These are phyloP conservation scores for Champsocephalus esox DNA, from an alignment of 2,797 vertebrate species.

Conservation along the genomic window DNA sequence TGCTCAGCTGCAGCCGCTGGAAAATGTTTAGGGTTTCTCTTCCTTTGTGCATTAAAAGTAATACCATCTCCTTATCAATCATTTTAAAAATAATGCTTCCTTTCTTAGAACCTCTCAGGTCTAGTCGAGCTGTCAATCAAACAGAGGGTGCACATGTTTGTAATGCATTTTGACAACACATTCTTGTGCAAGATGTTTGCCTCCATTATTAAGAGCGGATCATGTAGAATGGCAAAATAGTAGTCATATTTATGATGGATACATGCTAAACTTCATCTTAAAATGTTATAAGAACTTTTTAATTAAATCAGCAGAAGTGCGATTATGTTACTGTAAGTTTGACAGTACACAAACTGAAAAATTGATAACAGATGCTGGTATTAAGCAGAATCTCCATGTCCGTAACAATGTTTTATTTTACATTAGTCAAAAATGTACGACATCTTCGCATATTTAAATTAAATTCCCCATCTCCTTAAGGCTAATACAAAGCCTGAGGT, in stretches of 20 bases:
- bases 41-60: constrained; percentile 48
- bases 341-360: constrained; percentile 11
- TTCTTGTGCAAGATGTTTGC: constrained; percentile 27
- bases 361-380: constrained; percentile 20
- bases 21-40: constrained; percentile 35
- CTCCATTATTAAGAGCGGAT: constrained; percentile 22
- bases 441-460: constrained; percentile 52
- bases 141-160: constrained; percentile 11
- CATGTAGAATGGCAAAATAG: constrained; percentile 18
- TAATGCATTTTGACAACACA: constrained; percentile 35
- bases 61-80: constrained; percentile 60
- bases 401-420: constrained; percentile 43
- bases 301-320: constrained; percentile 23
- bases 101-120: constrained; percentile 45
- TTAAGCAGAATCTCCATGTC: constrained; percentile 5
- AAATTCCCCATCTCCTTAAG: constrained; percentile 50
- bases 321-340: background rate
- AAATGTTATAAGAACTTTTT: background rate
- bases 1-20: constrained; percentile 35
- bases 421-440: constrained; percentile 55
- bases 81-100: constrained; percentile 48
- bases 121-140: constrained; percentile 58
- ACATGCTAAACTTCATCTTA: constrained; percentile 9
- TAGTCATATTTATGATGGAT: constrained; percentile 13
- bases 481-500: constrained; percentile 51